Evolutionary conservation across 2,797 vertebrate species (phyloP).

Genomic region (Xenops minutus): DNA sequence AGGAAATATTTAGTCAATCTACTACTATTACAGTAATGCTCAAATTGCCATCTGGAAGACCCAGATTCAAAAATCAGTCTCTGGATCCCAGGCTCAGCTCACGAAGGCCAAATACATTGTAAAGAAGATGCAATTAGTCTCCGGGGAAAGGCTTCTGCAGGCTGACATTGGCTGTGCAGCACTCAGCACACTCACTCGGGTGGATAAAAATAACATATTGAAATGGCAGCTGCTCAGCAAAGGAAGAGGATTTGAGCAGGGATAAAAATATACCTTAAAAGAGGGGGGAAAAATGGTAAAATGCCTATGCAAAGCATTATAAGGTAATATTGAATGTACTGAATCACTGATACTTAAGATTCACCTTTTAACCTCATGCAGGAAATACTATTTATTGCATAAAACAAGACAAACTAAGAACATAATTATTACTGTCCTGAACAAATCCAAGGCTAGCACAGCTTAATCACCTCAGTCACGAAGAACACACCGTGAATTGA

Average conservation of each 20-base stretch:
- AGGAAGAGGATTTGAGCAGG: conserved; percentile 49
- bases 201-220: conserved; percentile 73
- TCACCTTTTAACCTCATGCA: background rate
- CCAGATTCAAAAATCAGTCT: conserved; percentile 50
- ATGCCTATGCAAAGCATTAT: background rate
- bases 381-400: background rate
- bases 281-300: background rate
- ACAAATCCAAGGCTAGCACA: background rate
- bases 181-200: conserved; percentile 23
- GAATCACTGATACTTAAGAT: background rate
- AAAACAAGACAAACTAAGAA: background rate
- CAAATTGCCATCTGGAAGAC: conserved; percentile 50
- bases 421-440: background rate
- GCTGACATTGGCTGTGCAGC: conserved; percentile 50
- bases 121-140: conserved; percentile 66
- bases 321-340: background rate
- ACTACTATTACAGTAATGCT: conserved; percentile 1
- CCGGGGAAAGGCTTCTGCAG: conserved; percentile 60
- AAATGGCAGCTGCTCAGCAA: conserved; percentile 67
- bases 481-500: background rate
- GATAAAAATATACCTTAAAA: conserved; percentile 48
- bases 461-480: background rate
- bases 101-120: conserved; percentile 29
- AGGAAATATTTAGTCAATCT: conserved; percentile 57
- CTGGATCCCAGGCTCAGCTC: conserved; percentile 38